Conservation (phyloP, 30 jellyfish, hydroid and myxozoan genomes). For the Nemopilema nomurai region DNA sequence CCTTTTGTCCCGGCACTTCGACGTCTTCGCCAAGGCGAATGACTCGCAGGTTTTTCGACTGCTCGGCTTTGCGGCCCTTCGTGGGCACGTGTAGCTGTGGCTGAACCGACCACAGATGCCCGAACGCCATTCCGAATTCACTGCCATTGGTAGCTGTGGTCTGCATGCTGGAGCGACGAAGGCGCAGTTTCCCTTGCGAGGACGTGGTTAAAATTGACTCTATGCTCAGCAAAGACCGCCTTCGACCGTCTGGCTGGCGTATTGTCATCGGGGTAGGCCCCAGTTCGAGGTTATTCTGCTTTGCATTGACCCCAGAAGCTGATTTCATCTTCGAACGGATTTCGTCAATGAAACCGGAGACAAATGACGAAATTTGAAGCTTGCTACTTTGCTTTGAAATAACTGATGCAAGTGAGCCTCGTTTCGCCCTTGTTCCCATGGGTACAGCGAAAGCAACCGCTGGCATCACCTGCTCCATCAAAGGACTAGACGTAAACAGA, state of each 20-base stretch:
- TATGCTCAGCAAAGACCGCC: conserved; percentile 65
- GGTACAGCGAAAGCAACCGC: conserved; percentile 62
- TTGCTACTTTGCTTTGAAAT: conserved; percentile 44
- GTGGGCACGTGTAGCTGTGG: conserved; percentile 52
- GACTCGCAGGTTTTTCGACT: conserved; percentile 51
- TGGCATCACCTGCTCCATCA: conserved; percentile 53
- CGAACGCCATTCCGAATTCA: conserved; percentile 77
- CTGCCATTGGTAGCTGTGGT: conserved; percentile 61
- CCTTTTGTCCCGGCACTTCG: neutral
- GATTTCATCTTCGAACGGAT: conserved; percentile 45
- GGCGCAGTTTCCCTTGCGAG: conserved; percentile 32
- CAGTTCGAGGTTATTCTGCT: conserved; percentile 6
- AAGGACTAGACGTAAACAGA: too few species aligned
- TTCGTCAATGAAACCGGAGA: conserved; percentile 54
- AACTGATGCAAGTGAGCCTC: conserved; percentile 61
- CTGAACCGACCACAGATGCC: conserved; percentile 65
- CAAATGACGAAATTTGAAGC: conserved; percentile 54
- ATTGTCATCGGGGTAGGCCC: conserved; percentile 47
- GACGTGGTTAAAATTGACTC: conserved; percentile 72
- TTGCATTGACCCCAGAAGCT: conserved; percentile 22
- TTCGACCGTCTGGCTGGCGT: conserved; percentile 67
- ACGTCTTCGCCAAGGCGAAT: conserved; percentile 78
- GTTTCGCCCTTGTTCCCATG: conserved; percentile 49
- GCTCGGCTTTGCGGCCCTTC: conserved; percentile 1
- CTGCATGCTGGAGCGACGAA: conserved; percentile 56